Evolutionary conservation across 1,140 invertebrate genomes (phyloP).

Genomic region (Babylonia areolata): DNA sequence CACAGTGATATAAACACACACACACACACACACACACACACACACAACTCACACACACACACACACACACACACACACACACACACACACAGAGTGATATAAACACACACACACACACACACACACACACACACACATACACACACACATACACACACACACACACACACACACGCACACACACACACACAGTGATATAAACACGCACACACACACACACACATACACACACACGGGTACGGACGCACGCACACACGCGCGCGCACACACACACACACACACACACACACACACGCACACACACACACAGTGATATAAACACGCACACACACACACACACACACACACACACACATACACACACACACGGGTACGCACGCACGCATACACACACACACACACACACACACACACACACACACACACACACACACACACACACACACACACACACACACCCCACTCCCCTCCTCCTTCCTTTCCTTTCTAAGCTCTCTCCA

Average conservation of each 20-base stretch:
- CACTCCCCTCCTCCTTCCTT: no score
- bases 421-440: not conserved
- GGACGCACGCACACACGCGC: not conserved
- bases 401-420: not conserved
- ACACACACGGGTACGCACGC: not conserved
- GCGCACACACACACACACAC: not conserved
- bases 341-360: slow-evolving; percentile 11
- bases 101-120: no score
- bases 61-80: not conserved
- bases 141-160: not conserved
- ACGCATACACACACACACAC: not conserved
- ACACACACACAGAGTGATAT: no score
- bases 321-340: not conserved
- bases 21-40: not conserved
- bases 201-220: not conserved
- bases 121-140: slow-evolving; percentile 1
- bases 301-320: no score
- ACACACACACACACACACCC: not conserved
- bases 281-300: no score
- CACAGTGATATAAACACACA: not conserved
- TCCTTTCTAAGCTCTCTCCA: no score
- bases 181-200: no score
- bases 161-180: slow-evolving; percentile 14
- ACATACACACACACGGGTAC: not conserved
- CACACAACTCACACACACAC: not conserved